Conservation (phyloP, 2,113 vertebrate genomes). For the Hyperoodon ampullatus region DNA sequence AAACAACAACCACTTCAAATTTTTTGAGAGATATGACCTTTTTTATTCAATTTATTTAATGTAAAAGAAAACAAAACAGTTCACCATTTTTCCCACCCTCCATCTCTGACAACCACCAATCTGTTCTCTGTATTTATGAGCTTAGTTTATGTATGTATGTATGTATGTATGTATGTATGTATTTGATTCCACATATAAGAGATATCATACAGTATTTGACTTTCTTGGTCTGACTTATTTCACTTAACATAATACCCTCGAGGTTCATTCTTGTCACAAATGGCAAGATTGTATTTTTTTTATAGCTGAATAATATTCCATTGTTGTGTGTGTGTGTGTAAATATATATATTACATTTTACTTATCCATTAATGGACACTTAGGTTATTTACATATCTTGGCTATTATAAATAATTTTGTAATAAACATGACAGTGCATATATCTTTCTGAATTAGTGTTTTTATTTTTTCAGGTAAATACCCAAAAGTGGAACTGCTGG, state of each 20-base stretch:
- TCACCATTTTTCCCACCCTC: neutral
- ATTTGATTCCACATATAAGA: neutral
- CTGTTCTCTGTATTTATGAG: neutral
- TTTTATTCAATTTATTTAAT: neutral
- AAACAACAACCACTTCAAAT: neutral
- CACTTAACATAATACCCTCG: neutral
- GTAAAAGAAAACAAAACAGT: neutral
- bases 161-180: neutral
- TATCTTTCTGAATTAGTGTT: neutral
- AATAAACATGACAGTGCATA: neutral
- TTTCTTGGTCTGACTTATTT: neutral
- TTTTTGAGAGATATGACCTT: neutral
- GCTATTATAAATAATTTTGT: neutral
- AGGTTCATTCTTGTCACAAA: neutral
- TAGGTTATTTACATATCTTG: neutral
- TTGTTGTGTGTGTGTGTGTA: neutral
- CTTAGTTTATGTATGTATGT: neutral
- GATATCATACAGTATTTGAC: neutral
- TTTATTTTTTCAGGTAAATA: neutral
- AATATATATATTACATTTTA: neutral
- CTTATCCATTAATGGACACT: neutral
- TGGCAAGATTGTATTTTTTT: neutral
- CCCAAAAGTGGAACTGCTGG: neutral
- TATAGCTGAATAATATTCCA: neutral
- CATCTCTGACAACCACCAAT: neutral